phyloP scores from a whole-genome alignment of 2,888 invertebrate genomes.

The Tipula helvola region DNA sequence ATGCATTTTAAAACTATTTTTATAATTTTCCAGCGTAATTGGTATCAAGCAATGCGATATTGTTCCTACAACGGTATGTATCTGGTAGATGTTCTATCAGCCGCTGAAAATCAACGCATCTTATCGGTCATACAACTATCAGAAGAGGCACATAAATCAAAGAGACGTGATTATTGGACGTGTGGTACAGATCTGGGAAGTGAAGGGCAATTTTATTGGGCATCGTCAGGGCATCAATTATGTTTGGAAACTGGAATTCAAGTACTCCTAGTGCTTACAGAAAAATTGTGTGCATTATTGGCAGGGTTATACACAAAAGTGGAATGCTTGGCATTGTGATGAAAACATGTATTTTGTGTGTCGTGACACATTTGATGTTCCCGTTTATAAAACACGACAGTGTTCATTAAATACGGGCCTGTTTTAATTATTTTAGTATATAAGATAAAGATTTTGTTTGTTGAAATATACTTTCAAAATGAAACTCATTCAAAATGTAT shows the following conservation, averaged over 20 bases:
- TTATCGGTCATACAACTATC: background rate
- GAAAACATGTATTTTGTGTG: background rate
- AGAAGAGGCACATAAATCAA: background rate
- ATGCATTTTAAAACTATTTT: background rate
- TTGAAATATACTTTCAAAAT: background rate
- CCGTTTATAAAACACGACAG: background rate
- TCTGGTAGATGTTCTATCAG: background rate
- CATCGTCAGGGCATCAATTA: background rate
- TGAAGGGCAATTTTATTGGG: background rate
- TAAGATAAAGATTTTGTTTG: background rate
- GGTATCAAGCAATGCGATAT: background rate
- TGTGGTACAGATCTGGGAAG: background rate
- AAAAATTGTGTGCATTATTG: background rate
- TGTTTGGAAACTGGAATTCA: background rate
- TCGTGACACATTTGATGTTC: background rate
- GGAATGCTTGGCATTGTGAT: background rate
- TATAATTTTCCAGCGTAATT: background rate
- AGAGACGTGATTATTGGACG: background rate
- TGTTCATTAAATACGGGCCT: background rate
- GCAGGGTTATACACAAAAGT: background rate
- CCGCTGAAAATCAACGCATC: background rate
- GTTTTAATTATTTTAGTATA: background rate
- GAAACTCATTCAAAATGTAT: background rate
- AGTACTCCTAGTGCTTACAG: background rate
- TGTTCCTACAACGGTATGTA: background rate